Evolutionary conservation across 2,797 vertebrate genomes (phyloP), one percentile per base, ranked within the genome.

Genomic region (Valencia hispanica): DNA sequence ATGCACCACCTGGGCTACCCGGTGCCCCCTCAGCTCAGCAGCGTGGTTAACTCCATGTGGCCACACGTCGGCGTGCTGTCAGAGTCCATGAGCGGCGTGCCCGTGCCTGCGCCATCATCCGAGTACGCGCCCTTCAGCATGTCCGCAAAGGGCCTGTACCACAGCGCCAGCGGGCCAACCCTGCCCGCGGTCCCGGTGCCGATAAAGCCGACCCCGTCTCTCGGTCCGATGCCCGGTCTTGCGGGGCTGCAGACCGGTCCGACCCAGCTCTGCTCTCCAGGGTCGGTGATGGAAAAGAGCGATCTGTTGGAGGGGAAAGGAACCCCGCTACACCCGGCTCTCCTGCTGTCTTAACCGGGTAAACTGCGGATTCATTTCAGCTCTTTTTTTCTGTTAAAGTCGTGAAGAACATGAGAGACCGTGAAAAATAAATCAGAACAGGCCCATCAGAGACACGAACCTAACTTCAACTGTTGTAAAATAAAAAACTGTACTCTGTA

Each of bases 1-100:
- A 99, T 99, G 97, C 97, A 99, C 91, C 98, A 99, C 84, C 91
- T 99, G 80, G 97, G 98, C 66, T 99, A 99, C 89, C 96, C 98
- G 0, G 95, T 98, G 74, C 96, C 97, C 2, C 88, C 97, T 59
- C 97, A 97, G 84, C 95, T 99, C 45, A 95, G 97, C 90, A 95
- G 96, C 74, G 93, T 99, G 89, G 96, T 99, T 80, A 94, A 96
- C 89, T 98, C 97, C 9, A 95, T 99, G 94, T 99, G 98, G 98
- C 97, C 98, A 0, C 98, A 98, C 84, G 95, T 98, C 68, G 97
- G 98, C 25, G 94, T 99, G 92, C 95, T 99, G 89, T 94, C 95
- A 0, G 98, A 99, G 80, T 94, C 97, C 27, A 95, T 97, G 90
- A 90, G 96, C 1, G 86, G 88, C 25, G 87, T 92, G 61, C 89